Percentiles rank a stretch among this genome's conserved stretches.
These are phyloP conservation scores for Galago senegalensis DNA, from an alignment of 2,797 vertebrate species.

Conservation along the genomic window DNA sequence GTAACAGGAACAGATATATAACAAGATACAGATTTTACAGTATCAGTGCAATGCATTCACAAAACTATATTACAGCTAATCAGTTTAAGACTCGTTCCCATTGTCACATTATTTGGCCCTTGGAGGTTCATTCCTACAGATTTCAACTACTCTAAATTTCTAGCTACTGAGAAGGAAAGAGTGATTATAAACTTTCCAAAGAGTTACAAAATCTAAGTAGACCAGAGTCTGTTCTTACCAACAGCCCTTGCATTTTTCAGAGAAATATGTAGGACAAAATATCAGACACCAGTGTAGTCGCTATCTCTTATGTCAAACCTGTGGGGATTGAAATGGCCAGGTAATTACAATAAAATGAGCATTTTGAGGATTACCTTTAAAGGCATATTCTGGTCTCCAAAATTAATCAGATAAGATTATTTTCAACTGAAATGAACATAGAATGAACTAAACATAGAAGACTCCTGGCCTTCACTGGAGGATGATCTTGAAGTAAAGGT, in stretches of 20 bases:
- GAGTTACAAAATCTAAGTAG: neutral
- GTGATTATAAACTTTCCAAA: neutral
- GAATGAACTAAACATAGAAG: conserved; percentile 9
- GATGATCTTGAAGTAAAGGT: conserved; percentile 63
- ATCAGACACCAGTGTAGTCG: too few species aligned
- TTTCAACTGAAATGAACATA: conserved; percentile 18
- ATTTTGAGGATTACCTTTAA: neutral
- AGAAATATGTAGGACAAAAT: too few species aligned
- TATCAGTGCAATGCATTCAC: too few species aligned
- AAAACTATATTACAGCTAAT: too few species aligned
- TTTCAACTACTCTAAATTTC: neutral
- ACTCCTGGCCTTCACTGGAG: conserved; percentile 38
- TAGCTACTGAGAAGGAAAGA: conserved; percentile 17
- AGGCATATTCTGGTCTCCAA: conserved; percentile 46
- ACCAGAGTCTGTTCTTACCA: neutral
- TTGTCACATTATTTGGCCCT: too few species aligned
- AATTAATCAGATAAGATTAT: neutral
- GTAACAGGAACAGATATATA: too few species aligned
- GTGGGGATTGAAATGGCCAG: neutral
- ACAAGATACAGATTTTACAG: too few species aligned
- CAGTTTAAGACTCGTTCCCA: too few species aligned
- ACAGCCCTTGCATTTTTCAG: too few species aligned
- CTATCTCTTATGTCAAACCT: too few species aligned
- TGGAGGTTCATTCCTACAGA: too few species aligned
- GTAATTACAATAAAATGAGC: neutral